phyloP scores from a whole-genome alignment of 2,113 vertebrate genomes.

The Dunckerocampus dactyliophorus region DNA sequence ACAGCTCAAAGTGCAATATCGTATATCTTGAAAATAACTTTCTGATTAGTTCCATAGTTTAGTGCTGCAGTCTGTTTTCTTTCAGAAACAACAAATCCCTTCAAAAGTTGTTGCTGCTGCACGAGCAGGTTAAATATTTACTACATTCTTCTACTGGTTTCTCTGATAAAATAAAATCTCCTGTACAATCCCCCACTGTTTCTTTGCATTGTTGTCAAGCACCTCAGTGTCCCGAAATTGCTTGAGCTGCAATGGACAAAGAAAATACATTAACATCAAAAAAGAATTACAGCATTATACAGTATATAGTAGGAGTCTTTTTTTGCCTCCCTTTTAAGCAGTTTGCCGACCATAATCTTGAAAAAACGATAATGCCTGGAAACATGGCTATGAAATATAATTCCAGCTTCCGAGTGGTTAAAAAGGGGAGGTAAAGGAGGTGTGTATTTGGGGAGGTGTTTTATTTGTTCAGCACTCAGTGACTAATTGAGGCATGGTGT shows the following conservation, averaged over 20 bases:
- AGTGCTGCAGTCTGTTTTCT: conserved; percentile 5
- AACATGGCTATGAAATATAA: too few species aligned
- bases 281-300: too few species aligned
- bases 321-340: too few species aligned
- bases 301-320: too few species aligned
- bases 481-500: too few species aligned
- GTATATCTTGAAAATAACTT: conserved; percentile 72
- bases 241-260: conserved; percentile 79
- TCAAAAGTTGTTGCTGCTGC: conserved; percentile 24
- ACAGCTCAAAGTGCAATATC: conserved; percentile 81
- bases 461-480: too few species aligned
- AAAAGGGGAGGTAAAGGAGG: too few species aligned
- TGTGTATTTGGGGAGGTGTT: too few species aligned
- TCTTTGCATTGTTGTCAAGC: conserved; percentile 42
- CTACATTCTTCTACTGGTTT: conserved; percentile 39
- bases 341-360: too few species aligned
- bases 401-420: too few species aligned
- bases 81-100: conserved; percentile 36
- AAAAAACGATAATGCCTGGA: too few species aligned
- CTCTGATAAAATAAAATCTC: conserved; percentile 28
- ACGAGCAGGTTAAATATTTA: conserved; percentile 36
- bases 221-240: conserved; percentile 83
- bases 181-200: conserved; percentile 12
- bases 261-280: conserved; percentile 1
- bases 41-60: conserved; percentile 18